These are phyloP conservation scores for Sparidentex hasta DNA, from an alignment of 2,797 vertebrate species.

Conservation along the genomic window DNA sequence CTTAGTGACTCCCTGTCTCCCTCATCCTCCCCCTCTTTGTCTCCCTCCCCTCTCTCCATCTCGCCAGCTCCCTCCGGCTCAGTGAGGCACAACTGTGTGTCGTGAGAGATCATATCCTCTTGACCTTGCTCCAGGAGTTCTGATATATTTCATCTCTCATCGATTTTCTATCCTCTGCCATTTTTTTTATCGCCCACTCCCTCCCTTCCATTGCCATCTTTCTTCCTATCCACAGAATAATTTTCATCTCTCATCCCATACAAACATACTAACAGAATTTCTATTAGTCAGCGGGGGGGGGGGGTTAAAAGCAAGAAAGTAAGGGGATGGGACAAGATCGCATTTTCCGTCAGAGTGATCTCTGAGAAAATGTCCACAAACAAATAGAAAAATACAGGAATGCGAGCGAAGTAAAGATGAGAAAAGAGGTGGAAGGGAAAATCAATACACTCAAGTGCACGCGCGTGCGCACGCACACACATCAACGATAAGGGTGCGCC, in stretches of 20 bases:
- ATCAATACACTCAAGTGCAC: slow-evolving; percentile 61
- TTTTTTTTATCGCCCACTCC: slow-evolving; percentile 76
- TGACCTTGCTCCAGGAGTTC: slow-evolving; percentile 87
- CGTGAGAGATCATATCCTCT: slow-evolving; percentile 87
- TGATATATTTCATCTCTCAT: slow-evolving; percentile 87
- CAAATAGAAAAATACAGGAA: slow-evolving; percentile 78
- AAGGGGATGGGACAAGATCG: slow-evolving; percentile 72
- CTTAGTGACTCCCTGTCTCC: slow-evolving; percentile 37
- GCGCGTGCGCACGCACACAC: slow-evolving; percentile 14
- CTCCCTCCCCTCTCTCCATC: slow-evolving; percentile 52
- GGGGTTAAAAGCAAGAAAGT: slow-evolving; percentile 51
- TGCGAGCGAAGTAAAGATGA: slow-evolving; percentile 70
- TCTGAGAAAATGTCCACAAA: slow-evolving; percentile 76
- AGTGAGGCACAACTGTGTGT: slow-evolving; percentile 78
- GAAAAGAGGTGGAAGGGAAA: slow-evolving; percentile 66
- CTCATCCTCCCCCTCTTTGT: slow-evolving; percentile 36
- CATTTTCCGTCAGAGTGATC: slow-evolving; percentile 81
- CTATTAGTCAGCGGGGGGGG: slow-evolving; percentile 68
- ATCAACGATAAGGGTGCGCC: slow-evolving; percentile 30
- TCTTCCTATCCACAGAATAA: slow-evolving; percentile 80
- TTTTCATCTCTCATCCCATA: slow-evolving; percentile 83
- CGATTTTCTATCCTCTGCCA: slow-evolving; percentile 83
- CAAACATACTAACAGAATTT: slow-evolving; percentile 82
- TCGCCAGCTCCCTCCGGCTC: slow-evolving; percentile 65
- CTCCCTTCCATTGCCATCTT: slow-evolving; percentile 71